Evolutionary conservation across 2,113 vertebrate genomes (phyloP).

Genomic region (Dromiciops gliroides): DNA sequence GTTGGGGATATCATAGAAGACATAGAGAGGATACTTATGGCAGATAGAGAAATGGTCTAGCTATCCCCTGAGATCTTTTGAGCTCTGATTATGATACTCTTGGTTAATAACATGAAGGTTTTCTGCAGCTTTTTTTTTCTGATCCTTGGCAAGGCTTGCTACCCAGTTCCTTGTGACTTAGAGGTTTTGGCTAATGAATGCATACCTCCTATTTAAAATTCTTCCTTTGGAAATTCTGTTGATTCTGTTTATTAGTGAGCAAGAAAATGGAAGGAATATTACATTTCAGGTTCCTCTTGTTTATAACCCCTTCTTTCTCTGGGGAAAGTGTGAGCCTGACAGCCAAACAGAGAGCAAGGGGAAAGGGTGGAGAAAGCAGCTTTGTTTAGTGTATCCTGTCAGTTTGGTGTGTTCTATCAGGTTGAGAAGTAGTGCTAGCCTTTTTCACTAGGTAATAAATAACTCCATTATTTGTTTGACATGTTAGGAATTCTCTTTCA

Average conservation of each 20-base stretch:
- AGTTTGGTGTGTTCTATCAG: constrained; percentile 13
- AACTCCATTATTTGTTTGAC: background rate
- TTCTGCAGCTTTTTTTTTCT: background rate
- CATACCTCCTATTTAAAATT: background rate
- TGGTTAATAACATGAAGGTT: background rate
- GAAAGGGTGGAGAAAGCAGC: background rate
- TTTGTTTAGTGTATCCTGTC: background rate
- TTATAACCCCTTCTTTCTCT: constrained; percentile 5
- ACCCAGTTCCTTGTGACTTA: background rate
- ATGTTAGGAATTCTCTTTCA: background rate
- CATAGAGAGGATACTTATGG: background rate
- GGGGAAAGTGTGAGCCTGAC: background rate
- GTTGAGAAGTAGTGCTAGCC: constrained; percentile 1
- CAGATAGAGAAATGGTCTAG: background rate
- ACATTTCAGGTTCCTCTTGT: background rate
- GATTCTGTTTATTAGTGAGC: background rate
- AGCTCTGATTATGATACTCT: background rate
- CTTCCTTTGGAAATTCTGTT: background rate
- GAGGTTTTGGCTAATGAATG: background rate
- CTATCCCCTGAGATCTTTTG: background rate
- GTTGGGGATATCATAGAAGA: background rate
- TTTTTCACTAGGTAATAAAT: background rate
- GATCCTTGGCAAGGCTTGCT: background rate
- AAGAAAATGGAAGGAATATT: background rate
- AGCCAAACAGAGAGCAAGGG: background rate